Percentiles rank a stretch among this genome's conserved stretches.
phyloP scores from a whole-genome alignment of 1,140 invertebrate species.

The Triops longicaudatus region DNA sequence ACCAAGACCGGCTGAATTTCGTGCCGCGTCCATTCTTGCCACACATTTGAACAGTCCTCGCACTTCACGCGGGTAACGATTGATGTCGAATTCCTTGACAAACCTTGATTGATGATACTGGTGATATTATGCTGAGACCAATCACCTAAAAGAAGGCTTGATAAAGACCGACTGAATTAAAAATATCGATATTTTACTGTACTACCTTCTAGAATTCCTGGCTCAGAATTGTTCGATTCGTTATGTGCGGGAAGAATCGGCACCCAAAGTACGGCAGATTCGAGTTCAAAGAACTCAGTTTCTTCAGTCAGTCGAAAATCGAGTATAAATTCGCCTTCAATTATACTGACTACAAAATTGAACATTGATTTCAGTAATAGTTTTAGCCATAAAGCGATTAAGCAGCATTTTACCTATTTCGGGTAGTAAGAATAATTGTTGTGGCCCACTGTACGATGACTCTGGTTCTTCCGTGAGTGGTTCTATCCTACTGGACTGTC shows the following conservation, averaged over 20 bases:
- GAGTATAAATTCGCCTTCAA: background rate
- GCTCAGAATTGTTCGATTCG: background rate
- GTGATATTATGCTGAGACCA: conserved; percentile 2
- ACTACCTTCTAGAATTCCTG: background rate
- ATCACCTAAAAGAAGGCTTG: background rate
- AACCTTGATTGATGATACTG: background rate
- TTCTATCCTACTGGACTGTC: background rate
- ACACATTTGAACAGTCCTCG: background rate
- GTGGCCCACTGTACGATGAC: background rate
- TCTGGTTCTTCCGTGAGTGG: background rate
- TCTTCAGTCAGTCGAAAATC: conserved; percentile 24
- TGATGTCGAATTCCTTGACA: conserved; percentile 9
- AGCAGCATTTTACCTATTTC: background rate
- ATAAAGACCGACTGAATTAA: background rate
- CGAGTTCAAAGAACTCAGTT: background rate
- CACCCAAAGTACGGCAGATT: conserved; percentile 24
- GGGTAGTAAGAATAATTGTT: conserved; percentile 1
- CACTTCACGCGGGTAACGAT: conserved; percentile 17
- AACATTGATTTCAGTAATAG: background rate
- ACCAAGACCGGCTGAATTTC: conserved; percentile 16
- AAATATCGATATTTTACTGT: background rate
- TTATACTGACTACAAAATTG: background rate
- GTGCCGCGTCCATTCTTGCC: background rate
- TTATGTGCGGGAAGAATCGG: background rate
- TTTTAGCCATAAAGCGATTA: background rate